Percentiles rank a stretch among this genome's conserved stretches.
Conservation (phyloP, 2,888 invertebrate species). For the Alviniconcha strummeri region DNA sequence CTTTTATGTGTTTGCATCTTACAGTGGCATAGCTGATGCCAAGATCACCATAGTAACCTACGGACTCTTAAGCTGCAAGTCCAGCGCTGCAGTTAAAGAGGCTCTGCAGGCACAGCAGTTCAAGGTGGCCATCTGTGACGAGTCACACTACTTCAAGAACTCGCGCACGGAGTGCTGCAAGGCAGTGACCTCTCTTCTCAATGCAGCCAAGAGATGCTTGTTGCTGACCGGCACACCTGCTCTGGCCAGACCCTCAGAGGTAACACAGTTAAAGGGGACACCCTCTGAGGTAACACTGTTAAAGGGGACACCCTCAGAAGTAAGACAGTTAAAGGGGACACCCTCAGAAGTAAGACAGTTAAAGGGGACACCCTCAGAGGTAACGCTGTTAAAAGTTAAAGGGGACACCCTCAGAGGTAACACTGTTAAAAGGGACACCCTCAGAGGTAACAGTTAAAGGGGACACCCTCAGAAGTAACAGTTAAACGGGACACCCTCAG, state of each 20-base stretch:
- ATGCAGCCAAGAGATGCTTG: conserved; percentile 62
- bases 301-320: no score
- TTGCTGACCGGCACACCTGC: conserved; percentile 72
- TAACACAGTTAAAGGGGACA: conserved; percentile 31
- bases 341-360: no score
- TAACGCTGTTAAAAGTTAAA: no score
- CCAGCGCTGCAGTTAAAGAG: conserved; percentile 60
- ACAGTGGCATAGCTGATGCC: conserved; percentile 60
- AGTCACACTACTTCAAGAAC: conserved; percentile 71
- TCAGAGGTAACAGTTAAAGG: no score
- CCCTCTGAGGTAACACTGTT: no score
- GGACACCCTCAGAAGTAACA: no score
- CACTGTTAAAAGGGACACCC: no score
- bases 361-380: no score
- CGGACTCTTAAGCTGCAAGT: conserved; percentile 62
- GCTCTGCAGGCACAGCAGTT: conserved; percentile 65
- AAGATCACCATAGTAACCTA: conserved; percentile 65
- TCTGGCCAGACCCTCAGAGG: conserved; percentile 69
- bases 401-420: no score
- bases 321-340: no score
- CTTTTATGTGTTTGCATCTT: not conserved
- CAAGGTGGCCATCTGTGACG: conserved; percentile 67
- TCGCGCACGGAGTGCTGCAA: conserved; percentile 63
- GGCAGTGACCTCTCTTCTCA: conserved; percentile 63
- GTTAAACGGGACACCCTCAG: no score